Evolutionary conservation across 2,888 invertebrate genomes (phyloP).

Genomic region (Cephus rjabovi): DNA sequence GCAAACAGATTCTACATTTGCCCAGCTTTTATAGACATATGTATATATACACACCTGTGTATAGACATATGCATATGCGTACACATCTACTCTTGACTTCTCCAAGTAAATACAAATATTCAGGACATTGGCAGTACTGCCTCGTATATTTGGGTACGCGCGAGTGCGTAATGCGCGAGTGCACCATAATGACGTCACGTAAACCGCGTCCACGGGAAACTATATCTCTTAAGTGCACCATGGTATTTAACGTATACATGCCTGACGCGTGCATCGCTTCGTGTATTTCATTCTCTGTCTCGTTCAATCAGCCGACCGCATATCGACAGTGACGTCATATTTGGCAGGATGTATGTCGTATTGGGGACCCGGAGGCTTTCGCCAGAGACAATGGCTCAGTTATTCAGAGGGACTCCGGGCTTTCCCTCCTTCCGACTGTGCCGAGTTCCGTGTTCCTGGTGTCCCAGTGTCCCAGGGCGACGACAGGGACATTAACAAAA

Average conservation of each 20-base stretch:
- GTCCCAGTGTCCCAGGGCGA: conserved; percentile 6
- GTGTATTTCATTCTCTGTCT: too few relatives aligned
- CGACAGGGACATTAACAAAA: conserved; percentile 20
- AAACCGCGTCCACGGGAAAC: too few relatives aligned
- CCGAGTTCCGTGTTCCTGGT: not conserved
- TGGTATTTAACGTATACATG: too few relatives aligned
- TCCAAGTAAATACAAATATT: not conserved
- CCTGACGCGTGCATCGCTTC: too few relatives aligned
- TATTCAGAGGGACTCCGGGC: not conserved
- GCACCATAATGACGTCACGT: too few relatives aligned
- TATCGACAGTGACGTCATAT: too few relatives aligned
- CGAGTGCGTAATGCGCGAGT: too few relatives aligned
- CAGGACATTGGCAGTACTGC: not conserved
- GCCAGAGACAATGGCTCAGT: not conserved
- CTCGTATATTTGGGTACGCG: too few relatives aligned
- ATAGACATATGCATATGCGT: not conserved
- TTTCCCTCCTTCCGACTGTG: not conserved
- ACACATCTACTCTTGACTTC: not conserved
- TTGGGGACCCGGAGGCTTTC: too few relatives aligned
- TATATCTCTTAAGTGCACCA: too few relatives aligned
- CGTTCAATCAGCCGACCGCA: too few relatives aligned
- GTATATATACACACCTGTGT: not conserved
- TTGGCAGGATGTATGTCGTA: too few relatives aligned
- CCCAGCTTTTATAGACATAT: not conserved
- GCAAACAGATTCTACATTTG: not conserved